Base-by-base conservation (phyloP, 2,888 invertebrate species). In the Lamproptera curius region DNA sequence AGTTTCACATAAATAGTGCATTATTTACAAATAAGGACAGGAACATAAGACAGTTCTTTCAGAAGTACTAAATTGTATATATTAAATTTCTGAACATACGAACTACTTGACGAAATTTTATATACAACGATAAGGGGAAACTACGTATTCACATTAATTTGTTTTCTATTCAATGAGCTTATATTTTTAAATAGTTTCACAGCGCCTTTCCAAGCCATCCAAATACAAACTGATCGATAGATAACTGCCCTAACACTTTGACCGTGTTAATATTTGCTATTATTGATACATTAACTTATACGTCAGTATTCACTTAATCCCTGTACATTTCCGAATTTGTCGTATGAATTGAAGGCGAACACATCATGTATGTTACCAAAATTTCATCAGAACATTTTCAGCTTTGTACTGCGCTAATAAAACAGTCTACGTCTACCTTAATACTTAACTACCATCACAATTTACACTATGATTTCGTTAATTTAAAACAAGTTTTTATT, bases 311-410 rank as follows among this genome's bases (percentile, higher is more conserved):
- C 67, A 76, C 64, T 64, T 67, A 79, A 81, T 87, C 87, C 87
- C 87, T 87, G 87, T 87, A 86, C 82, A 78, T 70, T 82, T 84
- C 87, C 87, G 87, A 87, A 86, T 86, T 86, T 86, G 87, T 83
- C 73, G 61, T 62, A 65, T 63, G 62, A 50, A 47, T 58, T 62
- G 65, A 62, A 58, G 57, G 63, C 62, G 58, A 49, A 38, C 40
- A 31, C 13, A 6, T 31, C 6, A 28, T 10, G 28, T 33, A 40
- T 26, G 26, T 36, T 40, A 49, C 20, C 35, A 35, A 36, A 44
- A 28, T 26, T 20, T 34, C 15, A 36, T 35, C 35, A 17, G 36
- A 44, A 33, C 14, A 44, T 41, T 46, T 44, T 26, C 34, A 43
- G 31, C 41, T 34, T 45, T 50, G 53, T 49, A 49, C 54, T 45